Conservation (phyloP, 2,888 invertebrate genomes). For the Agonopterix subpropinquella region DNA sequence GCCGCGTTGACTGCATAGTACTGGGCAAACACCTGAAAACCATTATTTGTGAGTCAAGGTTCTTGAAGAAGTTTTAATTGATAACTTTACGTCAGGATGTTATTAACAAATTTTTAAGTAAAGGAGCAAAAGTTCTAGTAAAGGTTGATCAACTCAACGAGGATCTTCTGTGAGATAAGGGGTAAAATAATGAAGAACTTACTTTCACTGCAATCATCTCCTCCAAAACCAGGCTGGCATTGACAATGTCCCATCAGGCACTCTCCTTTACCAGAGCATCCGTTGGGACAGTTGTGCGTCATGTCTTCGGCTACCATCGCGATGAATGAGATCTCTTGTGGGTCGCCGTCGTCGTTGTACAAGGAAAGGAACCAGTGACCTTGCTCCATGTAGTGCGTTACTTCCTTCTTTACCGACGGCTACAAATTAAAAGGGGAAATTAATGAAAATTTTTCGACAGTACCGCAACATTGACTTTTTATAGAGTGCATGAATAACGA, state of each 20-base stretch:
- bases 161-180: too few relatives aligned
- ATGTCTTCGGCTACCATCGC: conserved; percentile 92
- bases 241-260: conserved; percentile 96
- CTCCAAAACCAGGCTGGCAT: conserved; percentile 97
- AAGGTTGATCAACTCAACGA: too few relatives aligned
- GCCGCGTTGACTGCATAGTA: conserved; percentile 96
- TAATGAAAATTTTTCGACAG: neutral
- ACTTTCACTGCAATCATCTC: conserved; percentile 98
- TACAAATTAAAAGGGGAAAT: conserved; percentile 36
- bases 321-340: conserved; percentile 89
- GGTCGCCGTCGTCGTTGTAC: conserved; percentile 96
- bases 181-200: conserved; percentile 47
- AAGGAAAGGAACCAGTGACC: conserved; percentile 97
- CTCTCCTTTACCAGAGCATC: conserved; percentile 97
- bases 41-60: too few relatives aligned
- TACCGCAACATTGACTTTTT: too few relatives aligned
- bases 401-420: conserved; percentile 92
- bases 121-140: too few relatives aligned
- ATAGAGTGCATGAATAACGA: neutral
- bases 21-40: conserved; percentile 91
- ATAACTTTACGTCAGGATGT: too few relatives aligned
- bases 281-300: conserved; percentile 96
- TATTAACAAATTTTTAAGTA: too few relatives aligned
- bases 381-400: conserved; percentile 95
- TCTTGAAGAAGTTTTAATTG: too few relatives aligned